Percentiles rank a stretch among this genome's conserved stretches.
These are phyloP conservation scores for Anoplolepis gracilipes DNA, from an alignment of 1,140 invertebrate genomes.

Conservation along the genomic window DNA sequence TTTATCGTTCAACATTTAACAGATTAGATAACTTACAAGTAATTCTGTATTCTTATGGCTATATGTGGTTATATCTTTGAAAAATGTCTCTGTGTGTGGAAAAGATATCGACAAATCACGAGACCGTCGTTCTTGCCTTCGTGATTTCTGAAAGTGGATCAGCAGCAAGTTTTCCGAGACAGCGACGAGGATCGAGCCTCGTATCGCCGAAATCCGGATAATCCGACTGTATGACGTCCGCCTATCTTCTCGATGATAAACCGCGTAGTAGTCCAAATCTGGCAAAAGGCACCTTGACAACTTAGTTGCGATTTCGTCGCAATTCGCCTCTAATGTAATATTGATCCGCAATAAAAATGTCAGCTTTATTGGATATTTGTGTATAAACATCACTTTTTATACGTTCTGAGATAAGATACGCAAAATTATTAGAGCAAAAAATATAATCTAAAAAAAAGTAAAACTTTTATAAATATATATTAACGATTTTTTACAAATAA, in stretches of 20 bases:
- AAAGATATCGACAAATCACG: slow-evolving; percentile 1
- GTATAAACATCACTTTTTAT: background rate
- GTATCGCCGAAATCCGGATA: slow-evolving; percentile 57
- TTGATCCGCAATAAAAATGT: slow-evolving; percentile 15
- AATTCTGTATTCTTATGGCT: background rate
- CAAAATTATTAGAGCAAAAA: background rate
- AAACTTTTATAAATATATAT: slow-evolving; percentile 1
- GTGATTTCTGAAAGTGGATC: slow-evolving; percentile 54
- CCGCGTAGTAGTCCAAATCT: slow-evolving; percentile 37
- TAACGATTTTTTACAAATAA: background rate
- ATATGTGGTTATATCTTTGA: background rate
- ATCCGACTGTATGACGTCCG: slow-evolving; percentile 61
- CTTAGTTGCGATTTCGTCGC: slow-evolving; percentile 29
- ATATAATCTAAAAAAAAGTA: background rate
- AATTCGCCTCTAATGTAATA: slow-evolving; percentile 19
- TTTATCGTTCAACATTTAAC: background rate
- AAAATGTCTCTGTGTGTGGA: background rate
- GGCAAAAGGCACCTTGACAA: slow-evolving; percentile 41
- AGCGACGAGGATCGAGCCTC: slow-evolving; percentile 43
- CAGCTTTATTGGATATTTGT: background rate
- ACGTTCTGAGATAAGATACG: background rate
- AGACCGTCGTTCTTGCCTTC: background rate
- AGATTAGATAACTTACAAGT: background rate
- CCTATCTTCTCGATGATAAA: slow-evolving; percentile 46
- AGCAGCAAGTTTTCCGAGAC: slow-evolving; percentile 51